Evolutionary conservation across 2,888 invertebrate species (phyloP).

Genomic region (Hirtodrosophila alboralis): DNA sequence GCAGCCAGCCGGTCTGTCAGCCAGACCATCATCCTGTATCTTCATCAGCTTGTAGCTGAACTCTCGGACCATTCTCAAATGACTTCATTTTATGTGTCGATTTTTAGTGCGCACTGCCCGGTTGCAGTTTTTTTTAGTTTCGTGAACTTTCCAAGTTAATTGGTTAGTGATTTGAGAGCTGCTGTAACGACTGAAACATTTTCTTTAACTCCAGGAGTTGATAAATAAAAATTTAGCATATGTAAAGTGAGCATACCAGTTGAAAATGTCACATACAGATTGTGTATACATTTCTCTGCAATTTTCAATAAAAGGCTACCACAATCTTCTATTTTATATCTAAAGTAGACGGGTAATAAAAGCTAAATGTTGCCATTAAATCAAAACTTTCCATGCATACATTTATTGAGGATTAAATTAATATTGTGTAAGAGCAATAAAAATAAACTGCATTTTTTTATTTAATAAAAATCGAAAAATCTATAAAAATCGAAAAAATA

Average conservation of each 20-base stretch:
- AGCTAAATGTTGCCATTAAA: no score
- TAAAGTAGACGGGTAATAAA: no score
- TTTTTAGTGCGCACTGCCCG: conserved; percentile 68
- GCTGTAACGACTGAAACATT: conserved; percentile 49
- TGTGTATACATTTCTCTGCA: not conserved
- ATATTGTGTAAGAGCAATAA: no score
- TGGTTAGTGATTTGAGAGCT: conserved; percentile 68
- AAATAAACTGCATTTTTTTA: no score
- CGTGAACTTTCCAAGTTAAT: conserved; percentile 74
- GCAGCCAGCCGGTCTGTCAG: conserved; percentile 14
- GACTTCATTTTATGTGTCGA: conserved; percentile 78
- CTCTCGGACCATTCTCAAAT: conserved; percentile 68
- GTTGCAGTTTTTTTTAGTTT: conserved; percentile 64
- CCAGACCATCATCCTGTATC: conserved; percentile 37
- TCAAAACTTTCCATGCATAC: no score
- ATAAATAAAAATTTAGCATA: conserved; percentile 36
- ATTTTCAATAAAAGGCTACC: no score
- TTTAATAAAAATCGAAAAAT: no score
- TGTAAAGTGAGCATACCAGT: conserved; percentile 12
- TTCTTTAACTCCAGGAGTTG: conserved; percentile 19
- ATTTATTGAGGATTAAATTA: no score
- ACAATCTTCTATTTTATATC: no score
- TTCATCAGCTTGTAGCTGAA: conserved; percentile 43
- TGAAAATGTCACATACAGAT: conserved; percentile 1
- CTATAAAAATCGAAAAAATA: no score